These are phyloP conservation scores for Drosophila crucigera DNA, from an alignment of 2,888 invertebrate species.

Conservation along the genomic window DNA sequence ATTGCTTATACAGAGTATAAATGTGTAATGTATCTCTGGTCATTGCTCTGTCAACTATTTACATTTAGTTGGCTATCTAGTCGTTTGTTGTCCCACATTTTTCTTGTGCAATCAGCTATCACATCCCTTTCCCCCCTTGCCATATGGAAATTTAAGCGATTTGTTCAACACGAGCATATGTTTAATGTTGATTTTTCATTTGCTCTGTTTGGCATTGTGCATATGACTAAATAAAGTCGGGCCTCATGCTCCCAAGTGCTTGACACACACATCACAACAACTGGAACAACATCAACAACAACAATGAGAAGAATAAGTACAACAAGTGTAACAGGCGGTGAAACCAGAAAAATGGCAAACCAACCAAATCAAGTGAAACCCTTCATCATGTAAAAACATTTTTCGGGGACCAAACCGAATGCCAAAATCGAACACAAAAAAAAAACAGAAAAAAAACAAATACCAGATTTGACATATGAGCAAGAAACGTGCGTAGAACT, in stretches of 20 bases:
- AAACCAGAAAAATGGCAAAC: slow-evolving; percentile 77
- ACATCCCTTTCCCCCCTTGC: slow-evolving; percentile 14
- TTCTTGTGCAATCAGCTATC: slow-evolving; percentile 6
- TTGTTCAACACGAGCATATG: slow-evolving; percentile 67
- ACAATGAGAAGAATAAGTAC: slow-evolving; percentile 19
- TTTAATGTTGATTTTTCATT: slow-evolving; percentile 73
- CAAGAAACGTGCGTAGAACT: slow-evolving; percentile 37
- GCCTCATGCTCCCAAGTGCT: slow-evolving; percentile 13
- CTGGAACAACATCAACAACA: background rate
- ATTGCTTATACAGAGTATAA: background rate
- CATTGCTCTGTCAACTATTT: background rate
- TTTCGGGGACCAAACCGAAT: slow-evolving; percentile 50
- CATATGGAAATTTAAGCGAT: slow-evolving; percentile 71
- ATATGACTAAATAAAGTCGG: slow-evolving; percentile 22
- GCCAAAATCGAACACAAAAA: slow-evolving; percentile 45
- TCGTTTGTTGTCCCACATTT: slow-evolving; percentile 33
- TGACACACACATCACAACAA: slow-evolving; percentile 13
- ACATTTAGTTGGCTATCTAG: slow-evolving; percentile 27
- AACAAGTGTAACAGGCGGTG: slow-evolving; percentile 58
- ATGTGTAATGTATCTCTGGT: background rate
- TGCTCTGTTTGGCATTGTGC: slow-evolving; percentile 26
- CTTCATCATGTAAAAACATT: slow-evolving; percentile 72
- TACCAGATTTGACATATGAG: slow-evolving; percentile 43
- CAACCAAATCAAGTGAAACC: slow-evolving; percentile 77
- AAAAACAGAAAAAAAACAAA: slow-evolving; percentile 5